These are phyloP conservation scores for Acestrorhynchus altus DNA, from an alignment of 2,797 vertebrate genomes.

Conservation along the genomic window DNA sequence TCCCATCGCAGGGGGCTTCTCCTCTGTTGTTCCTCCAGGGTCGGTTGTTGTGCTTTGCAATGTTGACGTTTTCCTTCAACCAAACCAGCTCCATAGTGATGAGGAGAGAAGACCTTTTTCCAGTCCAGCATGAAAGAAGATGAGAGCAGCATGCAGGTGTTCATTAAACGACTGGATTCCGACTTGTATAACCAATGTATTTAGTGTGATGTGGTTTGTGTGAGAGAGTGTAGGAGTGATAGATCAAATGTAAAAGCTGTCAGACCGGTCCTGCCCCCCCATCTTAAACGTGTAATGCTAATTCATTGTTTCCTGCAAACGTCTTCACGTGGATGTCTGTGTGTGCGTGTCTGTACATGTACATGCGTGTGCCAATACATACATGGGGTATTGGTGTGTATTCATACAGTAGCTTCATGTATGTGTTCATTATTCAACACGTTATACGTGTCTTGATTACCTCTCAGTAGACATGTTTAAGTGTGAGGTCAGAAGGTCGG, in stretches of 20 bases:
- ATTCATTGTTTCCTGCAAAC: not conserved
- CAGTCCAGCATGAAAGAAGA: constrained; percentile 4
- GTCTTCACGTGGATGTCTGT: constrained; percentile 12
- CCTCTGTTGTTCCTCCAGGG: constrained; percentile 4
- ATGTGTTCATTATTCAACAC: constrained; percentile 17
- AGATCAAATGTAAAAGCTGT: not conserved
- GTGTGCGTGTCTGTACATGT: not conserved
- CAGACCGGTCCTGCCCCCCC: not conserved
- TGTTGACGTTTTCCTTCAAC: constrained; percentile 37
- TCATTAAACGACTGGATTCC: constrained; percentile 22
- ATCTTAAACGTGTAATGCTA: not conserved
- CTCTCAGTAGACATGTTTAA: constrained; percentile 36
- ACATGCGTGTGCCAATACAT: constrained; percentile 11
- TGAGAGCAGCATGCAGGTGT: constrained; percentile 3
- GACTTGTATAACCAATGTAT: constrained; percentile 20
- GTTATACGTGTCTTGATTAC: constrained; percentile 44
- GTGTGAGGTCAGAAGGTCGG: not conserved
- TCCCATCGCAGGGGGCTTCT: constrained; percentile 39
- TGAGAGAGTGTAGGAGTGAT: not conserved
- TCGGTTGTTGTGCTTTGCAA: constrained; percentile 10
- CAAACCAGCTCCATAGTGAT: constrained; percentile 12
- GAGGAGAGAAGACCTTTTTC: constrained; percentile 18
- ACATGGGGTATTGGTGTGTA: constrained; percentile 45
- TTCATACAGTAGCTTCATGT: constrained; percentile 35
- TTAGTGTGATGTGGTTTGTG: constrained; percentile 5